Conservation (phyloP, 2,888 invertebrate genomes). For the Arrhopalites spinosus region DNA sequence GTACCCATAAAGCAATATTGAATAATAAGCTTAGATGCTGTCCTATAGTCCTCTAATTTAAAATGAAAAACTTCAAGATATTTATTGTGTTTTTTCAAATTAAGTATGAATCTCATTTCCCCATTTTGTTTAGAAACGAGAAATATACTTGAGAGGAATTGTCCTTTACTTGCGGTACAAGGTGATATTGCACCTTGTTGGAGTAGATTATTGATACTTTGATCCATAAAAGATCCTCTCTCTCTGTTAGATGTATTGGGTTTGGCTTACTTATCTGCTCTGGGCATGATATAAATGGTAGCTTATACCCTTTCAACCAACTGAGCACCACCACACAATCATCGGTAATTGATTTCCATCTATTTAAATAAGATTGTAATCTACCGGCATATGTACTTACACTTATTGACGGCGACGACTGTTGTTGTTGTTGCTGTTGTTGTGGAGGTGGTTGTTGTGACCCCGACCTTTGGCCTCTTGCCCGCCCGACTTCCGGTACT, state of each 20-base stretch:
- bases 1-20: neutral
- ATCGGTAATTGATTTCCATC: conserved; percentile 9
- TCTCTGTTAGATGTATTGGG: too few species aligned
- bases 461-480: neutral
- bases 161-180: neutral
- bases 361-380: neutral
- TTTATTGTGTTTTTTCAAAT: conserved; percentile 1
- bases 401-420: neutral
- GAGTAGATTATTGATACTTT: neutral
- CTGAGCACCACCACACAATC: neutral
- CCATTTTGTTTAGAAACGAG: conserved; percentile 16
- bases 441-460: too few species aligned
- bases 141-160: conserved; percentile 20
- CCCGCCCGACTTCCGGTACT: neutral
- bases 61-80: conserved; percentile 19
- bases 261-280: too few species aligned
- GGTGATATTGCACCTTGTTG: neutral
- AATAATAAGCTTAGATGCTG: neutral
- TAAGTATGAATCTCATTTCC: conserved; percentile 12
- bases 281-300: neutral
- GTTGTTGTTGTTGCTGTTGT: too few species aligned
- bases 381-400: conserved; percentile 4
- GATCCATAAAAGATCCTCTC: too few species aligned
- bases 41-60: conserved; percentile 27
- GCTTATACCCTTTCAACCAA: conserved; percentile 1